Percentiles rank a stretch among this genome's conserved stretches.
Evolutionary conservation across 2,888 invertebrate genomes (phyloP).

Genomic region (Ennomos fuscantarius): DNA sequence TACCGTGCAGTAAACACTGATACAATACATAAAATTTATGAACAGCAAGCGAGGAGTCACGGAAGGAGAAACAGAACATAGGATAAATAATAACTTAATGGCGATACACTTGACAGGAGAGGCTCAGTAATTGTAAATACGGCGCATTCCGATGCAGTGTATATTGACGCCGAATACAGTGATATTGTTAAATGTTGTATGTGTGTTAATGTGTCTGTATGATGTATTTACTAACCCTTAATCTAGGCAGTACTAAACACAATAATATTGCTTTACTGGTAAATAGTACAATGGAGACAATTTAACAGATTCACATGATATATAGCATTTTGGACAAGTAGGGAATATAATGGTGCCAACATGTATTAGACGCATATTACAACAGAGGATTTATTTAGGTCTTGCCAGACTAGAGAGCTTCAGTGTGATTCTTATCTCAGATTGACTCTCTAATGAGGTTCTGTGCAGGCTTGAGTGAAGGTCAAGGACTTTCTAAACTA

Average conservation of each 20-base stretch:
- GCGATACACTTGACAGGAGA: slow-evolving; percentile 70
- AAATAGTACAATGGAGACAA: slow-evolving; percentile 19
- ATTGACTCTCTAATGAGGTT: slow-evolving; percentile 58
- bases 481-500: slow-evolving; percentile 64
- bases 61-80: slow-evolving; percentile 68
- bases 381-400: slow-evolving; percentile 30
- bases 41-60: slow-evolving; percentile 79
- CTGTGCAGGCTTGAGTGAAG: slow-evolving; percentile 65
- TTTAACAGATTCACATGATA: slow-evolving; percentile 19
- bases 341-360: slow-evolving; percentile 49
- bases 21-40: slow-evolving; percentile 66
- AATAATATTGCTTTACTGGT: slow-evolving; percentile 17
- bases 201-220: slow-evolving; percentile 52
- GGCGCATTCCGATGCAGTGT: slow-evolving; percentile 78
- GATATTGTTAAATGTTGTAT: slow-evolving; percentile 54
- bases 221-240: slow-evolving; percentile 39
- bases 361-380: slow-evolving; percentile 48
- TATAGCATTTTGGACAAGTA: slow-evolving; percentile 11
- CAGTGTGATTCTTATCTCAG: slow-evolving; percentile 24
- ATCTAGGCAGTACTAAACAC: slow-evolving; percentile 58
- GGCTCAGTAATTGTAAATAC: slow-evolving; percentile 67
- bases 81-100: slow-evolving; percentile 63
- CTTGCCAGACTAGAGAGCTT: slow-evolving; percentile 52
- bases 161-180: slow-evolving; percentile 63
- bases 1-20: slow-evolving; percentile 80